Evolutionary conservation across 2,888 invertebrate genomes (phyloP).

Genomic region (Sphaerophoria taeniata): DNA sequence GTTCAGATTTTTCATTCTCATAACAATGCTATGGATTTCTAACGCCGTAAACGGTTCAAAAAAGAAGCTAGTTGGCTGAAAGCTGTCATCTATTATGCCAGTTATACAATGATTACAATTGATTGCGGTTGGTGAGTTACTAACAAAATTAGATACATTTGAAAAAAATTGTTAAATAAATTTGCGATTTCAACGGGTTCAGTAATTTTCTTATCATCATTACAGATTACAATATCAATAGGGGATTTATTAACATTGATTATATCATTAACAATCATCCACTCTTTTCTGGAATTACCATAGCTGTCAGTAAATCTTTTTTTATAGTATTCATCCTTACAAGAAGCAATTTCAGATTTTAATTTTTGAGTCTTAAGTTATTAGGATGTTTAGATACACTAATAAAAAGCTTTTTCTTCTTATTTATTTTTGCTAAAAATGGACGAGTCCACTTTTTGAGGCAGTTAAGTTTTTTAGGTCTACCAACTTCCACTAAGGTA

Average conservation of each 20-base stretch:
- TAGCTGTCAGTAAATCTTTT: constrained; percentile 16
- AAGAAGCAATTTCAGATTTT: constrained; percentile 11
- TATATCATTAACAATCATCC: constrained; percentile 7
- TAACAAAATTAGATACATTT: too few relatives aligned
- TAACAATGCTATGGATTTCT: too few relatives aligned
- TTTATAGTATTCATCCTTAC: constrained; percentile 1
- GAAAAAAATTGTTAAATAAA: constrained; percentile 18
- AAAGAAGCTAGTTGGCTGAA: too few relatives aligned
- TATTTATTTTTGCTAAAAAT: neutral
- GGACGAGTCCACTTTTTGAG: constrained; percentile 4
- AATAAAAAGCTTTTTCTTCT: constrained; percentile 3
- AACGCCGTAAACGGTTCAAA: too few relatives aligned
- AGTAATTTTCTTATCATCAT: neutral
- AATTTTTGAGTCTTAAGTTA: constrained; percentile 20
- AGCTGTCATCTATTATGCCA: too few relatives aligned
- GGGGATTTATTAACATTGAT: neutral
- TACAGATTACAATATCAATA: neutral
- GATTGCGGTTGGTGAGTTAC: too few relatives aligned
- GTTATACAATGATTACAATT: too few relatives aligned
- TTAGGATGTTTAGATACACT: constrained; percentile 7
- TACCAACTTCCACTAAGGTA: neutral
- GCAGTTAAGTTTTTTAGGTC: constrained; percentile 5
- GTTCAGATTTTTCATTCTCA: too few relatives aligned
- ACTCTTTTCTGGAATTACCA: constrained; percentile 28
- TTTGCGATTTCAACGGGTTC: neutral